Conservation (phyloP, 2,113 vertebrate genomes). For the Hippocampus barbouri region DNA sequence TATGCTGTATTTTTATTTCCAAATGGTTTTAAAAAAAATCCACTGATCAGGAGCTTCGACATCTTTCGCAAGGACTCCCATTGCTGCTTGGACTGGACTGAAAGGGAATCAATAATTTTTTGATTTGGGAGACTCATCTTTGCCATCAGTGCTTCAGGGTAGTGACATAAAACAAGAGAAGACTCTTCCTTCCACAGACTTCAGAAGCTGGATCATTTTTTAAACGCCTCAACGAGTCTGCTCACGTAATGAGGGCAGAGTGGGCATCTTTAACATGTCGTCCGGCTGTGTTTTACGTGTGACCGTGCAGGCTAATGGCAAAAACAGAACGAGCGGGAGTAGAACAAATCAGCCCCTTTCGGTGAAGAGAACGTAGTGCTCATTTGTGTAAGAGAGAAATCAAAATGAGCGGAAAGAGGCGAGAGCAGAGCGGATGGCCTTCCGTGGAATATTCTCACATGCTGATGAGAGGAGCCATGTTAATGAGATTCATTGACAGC, state of each 20-base stretch:
- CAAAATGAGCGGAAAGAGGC: conserved; percentile 46
- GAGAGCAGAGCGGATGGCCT: conserved; percentile 47
- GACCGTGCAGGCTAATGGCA: not conserved
- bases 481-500: conserved; percentile 72
- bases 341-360: conserved; percentile 33
- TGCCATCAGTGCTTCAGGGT: not conserved
- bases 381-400: conserved; percentile 55
- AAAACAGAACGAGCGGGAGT: not conserved
- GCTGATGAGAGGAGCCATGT: conserved; percentile 65
- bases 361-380: conserved; percentile 9
- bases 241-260: conserved; percentile 30
- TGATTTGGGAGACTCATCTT: not conserved
- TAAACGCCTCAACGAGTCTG: not conserved
- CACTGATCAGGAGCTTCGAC: no score
- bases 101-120: not conserved
- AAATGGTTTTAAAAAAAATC: no score
- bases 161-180: not conserved
- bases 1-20: no score
- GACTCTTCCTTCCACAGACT: not conserved
- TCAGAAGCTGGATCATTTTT: not conserved
- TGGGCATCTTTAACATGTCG: conserved; percentile 30
- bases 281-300: conserved; percentile 33
- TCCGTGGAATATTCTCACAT: conserved; percentile 61
- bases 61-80: not conserved
- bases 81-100: not conserved